These are phyloP conservation scores for Augochlora pura DNA, from an alignment of 1,140 invertebrate genomes.

Conservation along the genomic window DNA sequence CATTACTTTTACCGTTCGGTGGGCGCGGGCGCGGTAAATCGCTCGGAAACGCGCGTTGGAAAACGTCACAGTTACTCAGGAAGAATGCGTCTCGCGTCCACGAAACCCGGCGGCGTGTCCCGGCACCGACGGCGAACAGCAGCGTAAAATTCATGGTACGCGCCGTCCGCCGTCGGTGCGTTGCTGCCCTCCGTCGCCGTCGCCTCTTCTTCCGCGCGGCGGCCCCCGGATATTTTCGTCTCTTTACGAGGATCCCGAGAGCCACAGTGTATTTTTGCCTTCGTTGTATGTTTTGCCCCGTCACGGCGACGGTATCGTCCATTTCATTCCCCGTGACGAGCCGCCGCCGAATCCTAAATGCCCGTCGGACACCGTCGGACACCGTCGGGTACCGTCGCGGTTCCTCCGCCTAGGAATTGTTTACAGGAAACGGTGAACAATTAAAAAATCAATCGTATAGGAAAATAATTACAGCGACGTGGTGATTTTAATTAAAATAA, in stretches of 20 bases:
- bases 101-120: too few species aligned
- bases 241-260: slow-evolving; percentile 68
- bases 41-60: background rate
- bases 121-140: slow-evolving; percentile 55
- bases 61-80: background rate
- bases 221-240: slow-evolving; percentile 68
- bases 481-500: too few species aligned
- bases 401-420: background rate
- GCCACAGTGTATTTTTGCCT: slow-evolving; percentile 71
- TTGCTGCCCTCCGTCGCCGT: too few species aligned
- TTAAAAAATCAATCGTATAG: too few species aligned
- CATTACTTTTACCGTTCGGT: background rate
- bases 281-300: slow-evolving; percentile 50
- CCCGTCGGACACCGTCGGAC: background rate
- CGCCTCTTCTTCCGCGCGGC: slow-evolving; percentile 44
- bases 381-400: background rate
- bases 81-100: background rate
- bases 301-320: slow-evolving; percentile 47
- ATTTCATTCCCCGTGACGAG: slow-evolving; percentile 44
- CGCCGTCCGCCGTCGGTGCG: slow-evolving; percentile 41
- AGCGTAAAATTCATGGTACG: slow-evolving; percentile 52
- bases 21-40: slow-evolving; percentile 7
- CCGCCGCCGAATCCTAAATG: slow-evolving; percentile 26
- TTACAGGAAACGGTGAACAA: too few species aligned
- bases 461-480: too few species aligned